Percentiles rank a stretch among this genome's conserved stretches.
Conservation (phyloP, 2,797 vertebrate species). For the Anolis apletophallus region DNA sequence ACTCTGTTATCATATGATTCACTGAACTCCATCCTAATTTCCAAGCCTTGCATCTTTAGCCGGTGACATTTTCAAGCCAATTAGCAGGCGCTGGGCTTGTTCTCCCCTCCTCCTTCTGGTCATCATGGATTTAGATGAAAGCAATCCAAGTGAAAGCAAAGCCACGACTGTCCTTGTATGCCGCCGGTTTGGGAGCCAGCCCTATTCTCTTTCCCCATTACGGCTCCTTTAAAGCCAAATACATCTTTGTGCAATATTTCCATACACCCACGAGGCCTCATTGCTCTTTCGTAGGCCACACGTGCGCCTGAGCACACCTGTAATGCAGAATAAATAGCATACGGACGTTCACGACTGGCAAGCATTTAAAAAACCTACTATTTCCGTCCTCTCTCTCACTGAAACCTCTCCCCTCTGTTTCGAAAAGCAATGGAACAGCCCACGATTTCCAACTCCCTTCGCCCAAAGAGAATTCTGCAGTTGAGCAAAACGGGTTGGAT, state of each 20-base stretch:
- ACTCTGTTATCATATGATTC: no score
- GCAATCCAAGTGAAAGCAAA: slow-evolving; percentile 1
- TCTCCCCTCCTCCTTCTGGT: background rate
- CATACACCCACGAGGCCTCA: background rate
- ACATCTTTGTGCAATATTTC: background rate
- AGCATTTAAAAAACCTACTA: slow-evolving; percentile 6
- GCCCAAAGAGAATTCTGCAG: slow-evolving; percentile 66
- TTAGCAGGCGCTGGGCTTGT: background rate
- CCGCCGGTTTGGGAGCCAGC: background rate
- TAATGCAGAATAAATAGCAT: background rate
- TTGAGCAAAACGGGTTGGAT: slow-evolving; percentile 65
- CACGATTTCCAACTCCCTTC: slow-evolving; percentile 56
- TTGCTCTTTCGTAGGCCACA: background rate
- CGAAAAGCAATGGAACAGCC: slow-evolving; percentile 67
- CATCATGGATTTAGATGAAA: slow-evolving; percentile 8
- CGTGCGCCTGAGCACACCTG: background rate
- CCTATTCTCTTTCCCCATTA: background rate
- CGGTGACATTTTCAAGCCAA: slow-evolving; percentile 6
- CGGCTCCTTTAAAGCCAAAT: background rate
- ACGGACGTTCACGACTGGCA: background rate
- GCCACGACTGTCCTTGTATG: background rate
- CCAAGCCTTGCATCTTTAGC: background rate
- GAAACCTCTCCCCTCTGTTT: slow-evolving; percentile 46
- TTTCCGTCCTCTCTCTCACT: background rate
- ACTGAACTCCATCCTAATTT: no score